Percentiles rank a stretch among this genome's conserved stretches.
Evolutionary conservation across 2,888 invertebrate genomes (phyloP).

Genomic region (Onchidella celtica): DNA sequence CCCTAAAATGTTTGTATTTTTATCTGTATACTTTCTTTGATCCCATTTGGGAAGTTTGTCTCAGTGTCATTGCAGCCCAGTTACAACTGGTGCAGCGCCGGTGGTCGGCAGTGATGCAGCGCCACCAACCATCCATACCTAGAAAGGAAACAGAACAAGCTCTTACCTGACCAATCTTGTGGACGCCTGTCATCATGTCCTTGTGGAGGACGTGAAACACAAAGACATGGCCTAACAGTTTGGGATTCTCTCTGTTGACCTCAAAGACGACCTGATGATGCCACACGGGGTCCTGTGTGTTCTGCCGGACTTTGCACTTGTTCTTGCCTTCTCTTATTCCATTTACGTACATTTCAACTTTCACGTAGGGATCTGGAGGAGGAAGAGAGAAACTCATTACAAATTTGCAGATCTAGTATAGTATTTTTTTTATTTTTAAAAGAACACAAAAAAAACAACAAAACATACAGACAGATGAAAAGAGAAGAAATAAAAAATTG

Average conservation of each 20-base stretch:
- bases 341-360: constrained; percentile 76
- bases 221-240: constrained; percentile 75
- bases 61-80: no score
- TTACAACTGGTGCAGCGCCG: not conserved
- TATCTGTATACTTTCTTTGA: no score
- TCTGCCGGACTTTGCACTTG: constrained; percentile 75
- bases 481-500: not conserved
- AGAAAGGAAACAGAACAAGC: not conserved
- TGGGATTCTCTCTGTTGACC: constrained; percentile 75
- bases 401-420: no score
- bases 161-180: constrained; percentile 74
- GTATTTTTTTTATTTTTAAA: no score
- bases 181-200: constrained; percentile 76
- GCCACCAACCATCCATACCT: not conserved
- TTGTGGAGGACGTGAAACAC: constrained; percentile 75
- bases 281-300: constrained; percentile 75
- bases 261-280: constrained; percentile 75
- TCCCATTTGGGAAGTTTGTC: no score
- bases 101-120: not conserved
- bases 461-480: not conserved
- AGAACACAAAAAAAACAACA: not conserved
- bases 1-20: no score
- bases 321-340: constrained; percentile 74
- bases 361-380: constrained; percentile 73
- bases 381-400: not conserved